Percentiles rank a stretch among this genome's conserved stretches.
Conservation (phyloP, 2,797 vertebrate species). For the Iguana delicatissima region DNA sequence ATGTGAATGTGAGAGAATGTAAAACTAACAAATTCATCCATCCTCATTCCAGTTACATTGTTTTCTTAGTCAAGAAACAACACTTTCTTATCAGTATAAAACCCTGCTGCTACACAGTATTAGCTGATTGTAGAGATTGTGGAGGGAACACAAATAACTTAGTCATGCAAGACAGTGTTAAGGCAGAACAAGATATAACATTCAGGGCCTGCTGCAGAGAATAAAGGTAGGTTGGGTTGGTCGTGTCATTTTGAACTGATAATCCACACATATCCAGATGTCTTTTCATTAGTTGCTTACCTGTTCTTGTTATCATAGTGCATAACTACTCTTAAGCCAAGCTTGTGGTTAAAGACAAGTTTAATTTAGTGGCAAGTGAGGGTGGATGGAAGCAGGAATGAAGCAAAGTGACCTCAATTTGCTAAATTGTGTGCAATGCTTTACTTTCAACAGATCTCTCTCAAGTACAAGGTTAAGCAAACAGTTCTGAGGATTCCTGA, state of each 20-base stretch:
- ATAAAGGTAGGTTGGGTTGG: neutral
- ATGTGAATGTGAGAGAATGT: too few species aligned
- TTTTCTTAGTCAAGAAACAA: neutral
- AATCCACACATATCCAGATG: neutral
- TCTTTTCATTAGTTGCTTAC: neutral
- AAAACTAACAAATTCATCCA: too few species aligned
- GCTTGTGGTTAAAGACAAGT: neutral
- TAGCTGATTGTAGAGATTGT: neutral
- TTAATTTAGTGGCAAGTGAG: neutral
- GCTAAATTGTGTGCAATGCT: slow-evolving; percentile 27
- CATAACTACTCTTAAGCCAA: neutral
- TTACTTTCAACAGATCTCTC: slow-evolving; percentile 18
- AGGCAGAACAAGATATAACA: neutral
- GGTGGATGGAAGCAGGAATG: neutral
- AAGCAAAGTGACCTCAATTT: slow-evolving; percentile 38
- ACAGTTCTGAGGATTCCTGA: slow-evolving; percentile 45
- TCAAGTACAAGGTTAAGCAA: slow-evolving; percentile 58
- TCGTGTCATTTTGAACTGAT: neutral
- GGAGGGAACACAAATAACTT: neutral
- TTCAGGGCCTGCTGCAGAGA: neutral
- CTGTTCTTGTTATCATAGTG: neutral
- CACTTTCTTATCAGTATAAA: neutral
- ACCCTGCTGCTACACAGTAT: neutral
- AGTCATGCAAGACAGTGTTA: slow-evolving; percentile 1
- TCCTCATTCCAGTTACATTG: neutral